Percentiles rank a stretch among this genome's conserved stretches.
Evolutionary conservation across 2,888 invertebrate species (phyloP).

Genomic region (Tipula helvola): DNA sequence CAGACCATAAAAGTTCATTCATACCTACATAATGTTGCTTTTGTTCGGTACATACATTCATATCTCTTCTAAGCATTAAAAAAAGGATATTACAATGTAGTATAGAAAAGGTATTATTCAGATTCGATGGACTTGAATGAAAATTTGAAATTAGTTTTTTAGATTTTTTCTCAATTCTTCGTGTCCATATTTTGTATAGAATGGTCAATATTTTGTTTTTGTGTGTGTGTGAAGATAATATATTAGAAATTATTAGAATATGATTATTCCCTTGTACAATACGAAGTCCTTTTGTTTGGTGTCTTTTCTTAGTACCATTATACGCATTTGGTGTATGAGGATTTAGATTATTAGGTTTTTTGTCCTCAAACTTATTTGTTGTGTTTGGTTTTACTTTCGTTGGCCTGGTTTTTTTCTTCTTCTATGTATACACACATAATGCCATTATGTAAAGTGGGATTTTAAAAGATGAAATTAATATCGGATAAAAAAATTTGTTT

Average conservation of each 20-base stretch:
- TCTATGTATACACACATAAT: not conserved
- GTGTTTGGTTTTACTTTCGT: not conserved
- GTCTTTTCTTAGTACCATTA: not conserved
- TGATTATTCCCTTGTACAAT: not conserved
- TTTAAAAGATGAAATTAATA: not conserved
- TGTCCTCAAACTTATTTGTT: not conserved
- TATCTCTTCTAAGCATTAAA: not conserved
- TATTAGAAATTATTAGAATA: not conserved
- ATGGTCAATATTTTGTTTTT: not conserved
- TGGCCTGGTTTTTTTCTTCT: not conserved
- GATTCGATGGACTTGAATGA: constrained; percentile 4
- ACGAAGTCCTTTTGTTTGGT: not conserved
- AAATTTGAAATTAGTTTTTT: not conserved
- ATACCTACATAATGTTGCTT: not conserved
- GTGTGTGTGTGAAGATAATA: not conserved
- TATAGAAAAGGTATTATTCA: not conserved
- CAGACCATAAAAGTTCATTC: not conserved
- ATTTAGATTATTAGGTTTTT: not conserved
- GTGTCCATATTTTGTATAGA: not conserved
- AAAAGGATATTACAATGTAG: not conserved
- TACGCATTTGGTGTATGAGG: not conserved
- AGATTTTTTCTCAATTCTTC: not conserved
- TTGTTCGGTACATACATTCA: not conserved
- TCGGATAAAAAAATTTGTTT: not conserved
- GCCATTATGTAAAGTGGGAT: not conserved